Conservation (phyloP, 2,888 invertebrate species). For the Scaptomyza caliginosa region DNA sequence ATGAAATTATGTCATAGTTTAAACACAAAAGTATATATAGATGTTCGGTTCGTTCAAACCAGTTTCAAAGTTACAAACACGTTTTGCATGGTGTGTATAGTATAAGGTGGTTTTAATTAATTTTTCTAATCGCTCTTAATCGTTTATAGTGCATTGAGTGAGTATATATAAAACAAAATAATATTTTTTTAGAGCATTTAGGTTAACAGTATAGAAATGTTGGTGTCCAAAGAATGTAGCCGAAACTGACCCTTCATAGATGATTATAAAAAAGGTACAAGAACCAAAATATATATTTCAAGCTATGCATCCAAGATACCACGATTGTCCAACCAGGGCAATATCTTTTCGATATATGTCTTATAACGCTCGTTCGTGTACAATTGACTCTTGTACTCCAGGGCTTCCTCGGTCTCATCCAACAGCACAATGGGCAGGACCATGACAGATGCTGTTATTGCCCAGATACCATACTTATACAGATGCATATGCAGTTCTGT, state of each 20-base stretch:
- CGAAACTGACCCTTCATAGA: too few species aligned
- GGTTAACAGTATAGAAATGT: background rate
- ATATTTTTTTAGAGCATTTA: background rate
- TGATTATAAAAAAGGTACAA: too few species aligned
- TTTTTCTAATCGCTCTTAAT: too few species aligned
- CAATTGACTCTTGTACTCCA: slow-evolving; percentile 64
- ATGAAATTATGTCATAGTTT: background rate
- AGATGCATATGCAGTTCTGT: slow-evolving; percentile 72
- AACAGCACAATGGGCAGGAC: slow-evolving; percentile 74
- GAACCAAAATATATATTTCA: background rate
- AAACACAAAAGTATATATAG: background rate
- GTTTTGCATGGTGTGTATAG: too few species aligned
- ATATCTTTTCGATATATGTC: slow-evolving; percentile 67
- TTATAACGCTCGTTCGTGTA: slow-evolving; percentile 72
- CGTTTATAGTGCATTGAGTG: too few species aligned
- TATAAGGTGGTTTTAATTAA: too few species aligned
- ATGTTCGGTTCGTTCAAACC: background rate
- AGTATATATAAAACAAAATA: too few species aligned
- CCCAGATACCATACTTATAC: slow-evolving; percentile 71
- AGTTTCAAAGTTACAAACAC: background rate
- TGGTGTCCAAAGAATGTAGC: too few species aligned
- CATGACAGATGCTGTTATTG: slow-evolving; percentile 60
- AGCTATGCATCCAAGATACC: slow-evolving; percentile 68
- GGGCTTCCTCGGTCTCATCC: slow-evolving; percentile 72
- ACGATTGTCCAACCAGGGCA: slow-evolving; percentile 81